phyloP scores from a whole-genome alignment of 2,888 invertebrate species.

The Diarsia rubi region DNA sequence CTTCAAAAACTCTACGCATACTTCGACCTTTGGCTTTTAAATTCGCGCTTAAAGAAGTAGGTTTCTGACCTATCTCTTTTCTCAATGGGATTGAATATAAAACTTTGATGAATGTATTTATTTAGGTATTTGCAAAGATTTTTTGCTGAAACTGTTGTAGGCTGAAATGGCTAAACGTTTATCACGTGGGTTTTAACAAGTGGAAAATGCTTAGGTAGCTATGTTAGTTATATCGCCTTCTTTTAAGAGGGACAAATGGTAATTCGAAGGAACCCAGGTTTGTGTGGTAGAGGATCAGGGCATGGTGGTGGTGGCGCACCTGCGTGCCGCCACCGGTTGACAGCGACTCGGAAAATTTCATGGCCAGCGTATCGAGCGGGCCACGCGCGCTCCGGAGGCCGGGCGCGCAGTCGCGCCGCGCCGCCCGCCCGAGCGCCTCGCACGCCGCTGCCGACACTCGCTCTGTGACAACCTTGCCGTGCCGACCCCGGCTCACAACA shows the following conservation, averaged over 20 bases:
- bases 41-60: neutral
- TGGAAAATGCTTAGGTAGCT: neutral
- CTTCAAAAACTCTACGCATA: neutral
- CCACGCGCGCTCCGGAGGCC: conserved; percentile 69
- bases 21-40: neutral
- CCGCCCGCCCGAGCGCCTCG: conserved; percentile 77
- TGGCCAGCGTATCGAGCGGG: conserved; percentile 89
- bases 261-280: neutral
- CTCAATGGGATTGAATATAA: neutral
- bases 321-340: conserved; percentile 89
- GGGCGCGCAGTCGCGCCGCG: conserved; percentile 85
- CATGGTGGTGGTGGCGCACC: conserved; percentile 74
- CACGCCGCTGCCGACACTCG: conserved; percentile 73
- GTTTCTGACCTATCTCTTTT: conserved; percentile 1
- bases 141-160: neutral
- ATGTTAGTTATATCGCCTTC: neutral
- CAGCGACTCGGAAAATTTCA: conserved; percentile 88
- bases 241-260: neutral
- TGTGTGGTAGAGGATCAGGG: neutral
- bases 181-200: neutral
- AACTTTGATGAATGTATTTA: neutral
- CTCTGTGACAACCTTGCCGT: conserved; percentile 72
- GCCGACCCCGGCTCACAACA: conserved; percentile 72
- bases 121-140: neutral
- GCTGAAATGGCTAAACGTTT: neutral